Conservation (phyloP, 2,888 invertebrate genomes). For the Pyralis farinalis region DNA sequence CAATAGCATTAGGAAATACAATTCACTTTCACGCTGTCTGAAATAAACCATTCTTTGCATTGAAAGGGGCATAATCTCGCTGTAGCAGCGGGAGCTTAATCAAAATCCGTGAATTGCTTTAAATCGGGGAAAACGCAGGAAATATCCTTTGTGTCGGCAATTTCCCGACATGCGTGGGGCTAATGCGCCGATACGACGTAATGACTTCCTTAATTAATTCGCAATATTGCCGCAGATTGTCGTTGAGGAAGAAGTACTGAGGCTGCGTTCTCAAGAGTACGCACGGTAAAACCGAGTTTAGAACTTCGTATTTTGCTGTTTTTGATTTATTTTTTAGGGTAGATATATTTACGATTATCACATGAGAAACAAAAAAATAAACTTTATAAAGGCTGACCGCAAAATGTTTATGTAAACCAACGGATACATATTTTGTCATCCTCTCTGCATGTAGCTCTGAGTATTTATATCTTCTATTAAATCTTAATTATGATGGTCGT, state of each 20-base stretch:
- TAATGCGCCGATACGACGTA: conserved; percentile 76
- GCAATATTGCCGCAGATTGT: conserved; percentile 41
- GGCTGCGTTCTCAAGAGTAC: too few relatives aligned
- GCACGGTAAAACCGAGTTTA: too few relatives aligned
- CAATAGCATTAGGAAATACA: conserved; percentile 74
- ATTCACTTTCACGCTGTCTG: conserved; percentile 77
- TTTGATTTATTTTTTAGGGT: too few relatives aligned
- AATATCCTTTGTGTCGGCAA: conserved; percentile 77
- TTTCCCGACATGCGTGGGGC: conserved; percentile 75
- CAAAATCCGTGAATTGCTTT: conserved; percentile 80
- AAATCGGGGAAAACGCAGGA: conserved; percentile 80
- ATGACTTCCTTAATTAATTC: conserved; percentile 81
- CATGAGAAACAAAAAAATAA: too few relatives aligned
- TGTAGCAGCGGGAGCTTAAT: conserved; percentile 77
- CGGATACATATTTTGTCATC: too few relatives aligned
- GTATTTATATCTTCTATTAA: too few relatives aligned
- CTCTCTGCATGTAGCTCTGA: too few relatives aligned
- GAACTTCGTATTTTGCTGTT: too few relatives aligned
- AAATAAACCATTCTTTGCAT: conserved; percentile 79
- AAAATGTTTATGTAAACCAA: too few relatives aligned
- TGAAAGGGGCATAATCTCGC: conserved; percentile 79
- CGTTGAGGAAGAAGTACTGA: not conserved
- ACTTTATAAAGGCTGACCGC: too few relatives aligned
- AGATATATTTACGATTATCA: too few relatives aligned
- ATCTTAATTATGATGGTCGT: too few relatives aligned